phyloP scores from a whole-genome alignment of 2,888 invertebrate species.

The Ariolimax columbianus region DNA sequence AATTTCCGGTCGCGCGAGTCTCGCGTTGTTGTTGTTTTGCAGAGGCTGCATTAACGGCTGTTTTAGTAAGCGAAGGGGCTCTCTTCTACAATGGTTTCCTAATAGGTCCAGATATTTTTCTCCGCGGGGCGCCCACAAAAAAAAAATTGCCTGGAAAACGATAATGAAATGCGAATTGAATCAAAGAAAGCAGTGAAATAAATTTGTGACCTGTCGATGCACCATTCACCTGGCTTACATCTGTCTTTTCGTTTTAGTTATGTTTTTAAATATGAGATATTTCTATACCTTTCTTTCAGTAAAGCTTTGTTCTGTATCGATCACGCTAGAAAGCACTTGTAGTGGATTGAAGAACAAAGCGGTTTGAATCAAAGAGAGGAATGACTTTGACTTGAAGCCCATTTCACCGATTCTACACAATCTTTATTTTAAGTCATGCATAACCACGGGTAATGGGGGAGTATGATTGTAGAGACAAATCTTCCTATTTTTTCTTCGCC shows the following conservation, averaged over 20 bases:
- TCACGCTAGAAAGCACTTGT: background rate
- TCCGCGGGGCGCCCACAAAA: conserved; percentile 33
- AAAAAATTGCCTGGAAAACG: conserved; percentile 13
- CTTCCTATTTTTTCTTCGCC: too few species aligned
- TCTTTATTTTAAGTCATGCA: background rate
- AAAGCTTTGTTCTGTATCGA: background rate
- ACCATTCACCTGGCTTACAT: background rate
- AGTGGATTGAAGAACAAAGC: background rate
- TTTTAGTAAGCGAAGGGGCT: conserved; percentile 41
- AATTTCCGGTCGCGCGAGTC: conserved; percentile 50
- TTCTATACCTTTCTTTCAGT: background rate
- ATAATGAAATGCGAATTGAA: conserved; percentile 33
- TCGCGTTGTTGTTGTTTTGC: conserved; percentile 41
- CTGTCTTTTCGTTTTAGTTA: background rate
- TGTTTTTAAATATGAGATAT: background rate
- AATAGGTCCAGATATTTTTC: conserved; percentile 41
- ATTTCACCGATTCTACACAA: background rate
- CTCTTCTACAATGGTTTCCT: conserved; percentile 27
- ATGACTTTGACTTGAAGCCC: background rate
- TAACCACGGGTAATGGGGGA: background rate
- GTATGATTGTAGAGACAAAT: too few species aligned
- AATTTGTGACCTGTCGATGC: conserved; percentile 23
- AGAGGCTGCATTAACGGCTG: conserved; percentile 33
- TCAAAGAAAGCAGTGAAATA: conserved; percentile 8
- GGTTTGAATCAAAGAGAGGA: background rate